Percentiles rank a stretch among this genome's conserved stretches.
Evolutionary conservation across 2,113 vertebrate genomes (phyloP).

Genomic region (Pangasianodon hypophthalmus): DNA sequence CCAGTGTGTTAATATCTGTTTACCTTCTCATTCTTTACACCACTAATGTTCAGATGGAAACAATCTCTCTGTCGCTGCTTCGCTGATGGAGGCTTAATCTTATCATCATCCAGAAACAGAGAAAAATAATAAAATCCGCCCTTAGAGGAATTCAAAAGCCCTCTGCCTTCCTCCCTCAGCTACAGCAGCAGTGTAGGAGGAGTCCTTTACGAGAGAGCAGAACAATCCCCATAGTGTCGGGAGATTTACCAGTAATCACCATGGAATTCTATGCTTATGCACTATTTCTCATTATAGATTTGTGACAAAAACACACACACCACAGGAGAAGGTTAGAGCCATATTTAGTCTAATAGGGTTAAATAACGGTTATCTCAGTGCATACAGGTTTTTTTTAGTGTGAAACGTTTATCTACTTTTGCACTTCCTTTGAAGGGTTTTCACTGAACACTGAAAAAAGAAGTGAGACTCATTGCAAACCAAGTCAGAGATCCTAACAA

Average conservation of each 20-base stretch:
- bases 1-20: background rate
- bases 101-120: constrained; percentile 34
- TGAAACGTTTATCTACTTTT: background rate
- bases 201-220: background rate
- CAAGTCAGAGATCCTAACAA: background rate
- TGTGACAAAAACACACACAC: background rate
- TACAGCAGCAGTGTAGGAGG: constrained; percentile 6
- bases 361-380: background rate
- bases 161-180: constrained; percentile 13
- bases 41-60: constrained; percentile 61
- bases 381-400: background rate
- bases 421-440: background rate
- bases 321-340: background rate
- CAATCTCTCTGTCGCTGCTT: constrained; percentile 54
- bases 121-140: background rate
- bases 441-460: background rate
- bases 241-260: background rate
- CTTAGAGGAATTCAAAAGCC: constrained; percentile 26
- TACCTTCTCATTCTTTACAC: background rate
- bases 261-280: background rate
- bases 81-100: constrained; percentile 27
- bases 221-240: constrained; percentile 7
- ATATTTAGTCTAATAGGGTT: background rate
- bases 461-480: background rate
- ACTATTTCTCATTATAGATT: background rate